phyloP scores from a whole-genome alignment of 1,140 invertebrate species.

The Ostrea denselamellosa region DNA sequence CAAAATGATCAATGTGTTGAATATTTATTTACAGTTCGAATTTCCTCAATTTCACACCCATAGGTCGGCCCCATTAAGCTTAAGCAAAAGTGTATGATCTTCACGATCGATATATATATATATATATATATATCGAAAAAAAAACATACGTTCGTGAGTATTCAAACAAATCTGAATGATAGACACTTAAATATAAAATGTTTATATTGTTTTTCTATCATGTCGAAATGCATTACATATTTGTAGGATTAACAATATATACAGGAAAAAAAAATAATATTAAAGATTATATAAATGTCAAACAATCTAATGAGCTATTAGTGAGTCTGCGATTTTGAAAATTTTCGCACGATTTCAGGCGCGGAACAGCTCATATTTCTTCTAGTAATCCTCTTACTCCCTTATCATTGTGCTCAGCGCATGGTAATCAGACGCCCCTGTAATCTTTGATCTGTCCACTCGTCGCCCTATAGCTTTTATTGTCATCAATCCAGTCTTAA shows the following conservation, averaged over 20 bases:
- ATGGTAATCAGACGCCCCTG: background rate
- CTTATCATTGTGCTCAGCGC: background rate
- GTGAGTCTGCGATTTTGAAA: background rate
- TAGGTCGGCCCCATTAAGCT: no score
- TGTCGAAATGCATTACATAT: background rate
- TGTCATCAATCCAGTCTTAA: conserved; percentile 19
- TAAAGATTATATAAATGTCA: background rate
- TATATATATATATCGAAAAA: no score
- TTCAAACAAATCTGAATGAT: background rate
- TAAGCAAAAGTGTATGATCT: no score
- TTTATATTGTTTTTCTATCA: background rate
- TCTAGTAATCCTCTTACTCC: conserved; percentile 3
- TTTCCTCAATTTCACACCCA: no score
- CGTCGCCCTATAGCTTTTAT: background rate
- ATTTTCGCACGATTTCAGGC: conserved; percentile 27
- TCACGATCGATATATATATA: background rate
- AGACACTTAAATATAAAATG: background rate
- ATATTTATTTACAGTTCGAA: no score
- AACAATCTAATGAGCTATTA: background rate
- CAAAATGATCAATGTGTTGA: no score
- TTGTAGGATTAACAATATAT: background rate
- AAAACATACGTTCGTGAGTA: background rate
- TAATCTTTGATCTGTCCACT: conserved; percentile 35
- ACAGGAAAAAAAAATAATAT: background rate
- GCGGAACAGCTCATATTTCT: background rate